Base-by-base conservation (phyloP, 2,888 invertebrate genomes). In the Leptogaster cylindrica region DNA sequence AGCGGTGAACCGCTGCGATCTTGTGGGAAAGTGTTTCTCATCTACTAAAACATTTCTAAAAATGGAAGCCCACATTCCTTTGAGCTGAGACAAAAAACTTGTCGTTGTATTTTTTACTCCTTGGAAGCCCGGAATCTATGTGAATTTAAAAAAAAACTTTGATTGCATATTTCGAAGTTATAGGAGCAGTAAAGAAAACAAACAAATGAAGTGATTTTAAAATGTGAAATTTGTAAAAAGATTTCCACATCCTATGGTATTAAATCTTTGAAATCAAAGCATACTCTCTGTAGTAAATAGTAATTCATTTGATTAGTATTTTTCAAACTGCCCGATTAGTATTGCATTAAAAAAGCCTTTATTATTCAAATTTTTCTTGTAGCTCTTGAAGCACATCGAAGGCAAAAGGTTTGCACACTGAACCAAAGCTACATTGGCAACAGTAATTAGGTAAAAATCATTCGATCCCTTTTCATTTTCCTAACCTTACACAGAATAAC, bases 1-100 rank as follows among this genome's bases (percentile, higher is more conserved):
- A 36, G 94, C 93, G 23, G 94, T 93, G 75, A 94, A 92, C 65
- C 90, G 85, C 73, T 92, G 90, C 65, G 87, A 87, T 74, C 89
- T 86, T 70, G 88, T 87, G 0, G 94, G 94, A 78, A 95, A 92
- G 74, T 86, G 83, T 0, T 81, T 78, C 12, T 85, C 85, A 77
- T 95, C 90, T 0, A 93, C 86, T 73, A 88, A 83, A 48, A 81
- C 75, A 27, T 76, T 69, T 52, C 76, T 77, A 68, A 76, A 69
- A 39, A 80, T 74, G 70, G 75, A 77, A 66, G 74, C 72, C 71
- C 75, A 76, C 65, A 76, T 68, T 27, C 75, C 74, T 74, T 76
- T 78, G 16, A 80, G 74, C 72, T 76, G 76, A 71, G 75, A 75
- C 72, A 76, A 77, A 23, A 78, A 72, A 70, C 74, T 76, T 66